phyloP scores from a whole-genome alignment of 1,140 invertebrate genomes.

The Nymphalis io region DNA sequence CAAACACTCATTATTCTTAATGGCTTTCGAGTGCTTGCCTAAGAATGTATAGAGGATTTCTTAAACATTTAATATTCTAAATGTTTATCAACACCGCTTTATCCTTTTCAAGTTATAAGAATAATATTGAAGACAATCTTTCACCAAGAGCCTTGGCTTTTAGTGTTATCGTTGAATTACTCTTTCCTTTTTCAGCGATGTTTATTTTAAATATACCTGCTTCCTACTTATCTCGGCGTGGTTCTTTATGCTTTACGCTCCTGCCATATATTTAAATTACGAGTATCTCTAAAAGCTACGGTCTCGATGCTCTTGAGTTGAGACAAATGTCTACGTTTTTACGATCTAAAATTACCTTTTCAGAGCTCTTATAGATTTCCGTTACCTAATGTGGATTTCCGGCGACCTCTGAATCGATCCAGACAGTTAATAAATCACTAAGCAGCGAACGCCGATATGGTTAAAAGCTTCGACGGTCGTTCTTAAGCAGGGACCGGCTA shows the following conservation, averaged over 20 bases:
- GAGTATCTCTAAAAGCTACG: constrained; percentile 39
- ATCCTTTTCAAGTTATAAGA: constrained; percentile 28
- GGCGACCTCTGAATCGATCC: constrained; percentile 67
- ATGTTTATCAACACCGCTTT: constrained; percentile 34
- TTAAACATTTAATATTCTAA: constrained; percentile 34
- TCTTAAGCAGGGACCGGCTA: constrained; percentile 71
- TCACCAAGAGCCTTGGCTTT: constrained; percentile 38
- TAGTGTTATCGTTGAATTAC: constrained; percentile 46
- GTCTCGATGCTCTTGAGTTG: constrained; percentile 36
- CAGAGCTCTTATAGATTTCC: constrained; percentile 60
- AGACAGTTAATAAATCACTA: constrained; percentile 67
- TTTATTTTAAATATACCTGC: neutral
- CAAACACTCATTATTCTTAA: constrained; percentile 67
- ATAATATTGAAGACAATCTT: constrained; percentile 30
- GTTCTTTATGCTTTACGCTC: constrained; percentile 41
- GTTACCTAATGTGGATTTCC: constrained; percentile 67
- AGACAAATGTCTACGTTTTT: constrained; percentile 34
- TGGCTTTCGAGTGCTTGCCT: constrained; percentile 56
- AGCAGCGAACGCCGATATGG: constrained; percentile 61
- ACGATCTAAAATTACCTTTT: constrained; percentile 54
- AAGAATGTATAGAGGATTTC: constrained; percentile 46
- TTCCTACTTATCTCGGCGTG: constrained; percentile 36
- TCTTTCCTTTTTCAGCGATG: constrained; percentile 37
- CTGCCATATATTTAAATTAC: constrained; percentile 46
- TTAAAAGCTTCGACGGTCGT: constrained; percentile 67